These are phyloP conservation scores for Drosophila kuntzei DNA, from an alignment of 2,888 invertebrate species.

Conservation along the genomic window DNA sequence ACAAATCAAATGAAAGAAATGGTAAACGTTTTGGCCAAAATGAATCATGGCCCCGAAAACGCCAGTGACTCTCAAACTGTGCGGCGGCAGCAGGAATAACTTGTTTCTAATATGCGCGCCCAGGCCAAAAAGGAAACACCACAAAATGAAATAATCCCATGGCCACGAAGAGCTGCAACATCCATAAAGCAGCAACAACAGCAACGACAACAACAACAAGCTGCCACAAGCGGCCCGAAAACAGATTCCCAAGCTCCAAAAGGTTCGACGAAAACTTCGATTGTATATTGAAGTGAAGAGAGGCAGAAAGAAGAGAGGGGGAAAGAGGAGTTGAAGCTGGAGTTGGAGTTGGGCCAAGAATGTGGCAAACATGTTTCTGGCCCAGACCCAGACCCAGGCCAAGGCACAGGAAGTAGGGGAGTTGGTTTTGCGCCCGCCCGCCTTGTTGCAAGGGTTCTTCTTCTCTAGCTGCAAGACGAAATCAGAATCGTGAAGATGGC, in stretches of 20 bases:
- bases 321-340: slow-evolving; percentile 25
- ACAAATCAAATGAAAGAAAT: slow-evolving; percentile 5
- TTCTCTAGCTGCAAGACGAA: slow-evolving; percentile 9
- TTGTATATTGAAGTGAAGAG: slow-evolving; percentile 51
- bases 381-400: slow-evolving; percentile 22
- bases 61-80: slow-evolving; percentile 63
- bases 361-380: slow-evolving; percentile 81
- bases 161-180: slow-evolving; percentile 65
- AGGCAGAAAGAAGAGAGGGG: slow-evolving; percentile 17
- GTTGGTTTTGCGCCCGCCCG: slow-evolving; percentile 60
- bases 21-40: slow-evolving; percentile 53
- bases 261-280: slow-evolving; percentile 81
- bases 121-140: slow-evolving; percentile 76
- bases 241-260: slow-evolving; percentile 81
- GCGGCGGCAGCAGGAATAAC: slow-evolving; percentile 71
- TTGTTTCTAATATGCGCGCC: slow-evolving; percentile 75
- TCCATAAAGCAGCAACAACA: slow-evolving; percentile 26
- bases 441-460: slow-evolving; percentile 33
- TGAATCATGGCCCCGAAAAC: slow-evolving; percentile 69
- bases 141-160: slow-evolving; percentile 83
- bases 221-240: slow-evolving; percentile 57
- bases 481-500: slow-evolving; percentile 69
- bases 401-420: slow-evolving; percentile 79
- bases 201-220: slow-evolving; percentile 32
- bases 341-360: slow-evolving; percentile 65